Evolutionary conservation across 2,113 vertebrate genomes (phyloP).

Genomic region (Lagenorhynchus albirostris): DNA sequence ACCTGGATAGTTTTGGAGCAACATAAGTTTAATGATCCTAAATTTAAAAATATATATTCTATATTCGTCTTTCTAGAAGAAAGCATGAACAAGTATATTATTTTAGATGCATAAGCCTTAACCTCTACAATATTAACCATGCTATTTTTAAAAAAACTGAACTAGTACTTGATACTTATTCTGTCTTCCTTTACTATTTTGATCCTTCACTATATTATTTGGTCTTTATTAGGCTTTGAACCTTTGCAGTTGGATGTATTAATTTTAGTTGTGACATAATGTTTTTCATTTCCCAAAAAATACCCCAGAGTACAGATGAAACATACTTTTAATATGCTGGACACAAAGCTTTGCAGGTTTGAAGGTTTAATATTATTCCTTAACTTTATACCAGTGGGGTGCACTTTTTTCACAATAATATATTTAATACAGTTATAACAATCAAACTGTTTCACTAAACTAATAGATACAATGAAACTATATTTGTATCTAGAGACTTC

Average conservation of each 20-base stretch:
- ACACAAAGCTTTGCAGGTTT: background rate
- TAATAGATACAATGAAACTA: background rate
- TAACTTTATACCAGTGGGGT: background rate
- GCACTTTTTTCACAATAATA: background rate
- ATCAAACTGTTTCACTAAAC: slow-evolving; percentile 27
- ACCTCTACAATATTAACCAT: background rate
- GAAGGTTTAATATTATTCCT: background rate
- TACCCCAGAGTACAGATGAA: background rate
- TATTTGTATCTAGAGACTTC: slow-evolving; percentile 23
- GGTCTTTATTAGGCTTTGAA: background rate
- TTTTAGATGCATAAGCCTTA: background rate
- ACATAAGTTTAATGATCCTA: background rate
- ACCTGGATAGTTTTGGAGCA: background rate
- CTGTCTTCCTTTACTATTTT: background rate
- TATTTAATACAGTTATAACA: background rate
- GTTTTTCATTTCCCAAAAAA: background rate
- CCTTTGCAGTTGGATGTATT: background rate
- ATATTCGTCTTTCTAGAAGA: background rate
- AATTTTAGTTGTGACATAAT: background rate
- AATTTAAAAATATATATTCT: background rate
- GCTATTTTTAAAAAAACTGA: background rate
- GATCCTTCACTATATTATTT: background rate
- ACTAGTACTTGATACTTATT: background rate
- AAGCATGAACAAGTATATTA: background rate
- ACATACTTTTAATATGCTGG: slow-evolving; percentile 4